These are phyloP conservation scores for Neolamprologus tretocephalus DNA, from an alignment of 2,113 vertebrate species.

Conservation along the genomic window DNA sequence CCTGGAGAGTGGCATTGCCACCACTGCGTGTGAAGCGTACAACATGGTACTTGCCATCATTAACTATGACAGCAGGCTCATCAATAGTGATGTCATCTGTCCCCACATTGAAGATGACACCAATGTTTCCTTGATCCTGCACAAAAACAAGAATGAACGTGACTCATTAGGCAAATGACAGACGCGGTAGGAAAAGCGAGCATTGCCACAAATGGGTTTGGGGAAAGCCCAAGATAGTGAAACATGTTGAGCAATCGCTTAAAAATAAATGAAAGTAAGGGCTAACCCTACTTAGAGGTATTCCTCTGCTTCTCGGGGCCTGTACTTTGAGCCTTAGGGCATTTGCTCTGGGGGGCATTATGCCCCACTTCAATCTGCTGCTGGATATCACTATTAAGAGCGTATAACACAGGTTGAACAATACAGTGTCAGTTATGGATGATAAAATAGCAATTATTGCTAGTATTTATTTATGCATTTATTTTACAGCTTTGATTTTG, in stretches of 20 bases:
- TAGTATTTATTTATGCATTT: neutral
- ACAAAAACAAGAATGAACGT: neutral
- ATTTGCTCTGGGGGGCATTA: neutral
- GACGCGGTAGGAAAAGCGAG: neutral
- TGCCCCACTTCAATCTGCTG: neutral
- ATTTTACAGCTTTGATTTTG: neutral
- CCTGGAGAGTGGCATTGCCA: slow-evolving; percentile 93
- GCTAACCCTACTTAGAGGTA: neutral
- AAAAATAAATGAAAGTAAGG: neutral
- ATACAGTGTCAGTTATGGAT: neutral
- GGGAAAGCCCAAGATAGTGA: neutral
- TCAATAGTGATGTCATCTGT: slow-evolving; percentile 94
- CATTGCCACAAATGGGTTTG: neutral
- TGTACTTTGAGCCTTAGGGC: neutral
- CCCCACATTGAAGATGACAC: slow-evolving; percentile 94
- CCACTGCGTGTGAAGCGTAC: slow-evolving; percentile 95
- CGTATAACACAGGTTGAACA: neutral
- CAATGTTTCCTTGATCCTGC: slow-evolving; percentile 88
- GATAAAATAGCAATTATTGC: neutral
- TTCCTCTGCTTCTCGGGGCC: neutral
- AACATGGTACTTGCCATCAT: slow-evolving; percentile 94
- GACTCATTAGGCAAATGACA: neutral
- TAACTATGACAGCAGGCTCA: slow-evolving; percentile 85
- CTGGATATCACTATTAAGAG: neutral
- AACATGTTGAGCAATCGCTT: neutral